These are phyloP conservation scores for Drosophila multiciliata DNA, from an alignment of 2,888 invertebrate species.

Conservation along the genomic window DNA sequence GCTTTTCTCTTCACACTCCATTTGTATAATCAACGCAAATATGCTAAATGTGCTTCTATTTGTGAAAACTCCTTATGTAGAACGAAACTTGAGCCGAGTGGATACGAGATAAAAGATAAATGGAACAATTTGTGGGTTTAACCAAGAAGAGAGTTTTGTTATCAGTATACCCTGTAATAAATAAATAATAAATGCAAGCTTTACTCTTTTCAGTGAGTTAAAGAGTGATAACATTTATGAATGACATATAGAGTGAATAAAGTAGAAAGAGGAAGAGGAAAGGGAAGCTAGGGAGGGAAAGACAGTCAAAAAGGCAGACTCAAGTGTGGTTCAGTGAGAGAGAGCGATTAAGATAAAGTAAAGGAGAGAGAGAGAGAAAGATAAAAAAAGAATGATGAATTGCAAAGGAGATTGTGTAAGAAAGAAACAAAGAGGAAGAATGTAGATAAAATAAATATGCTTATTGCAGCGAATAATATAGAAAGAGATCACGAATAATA, in stretches of 20 bases:
- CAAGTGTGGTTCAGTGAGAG: too few relatives aligned
- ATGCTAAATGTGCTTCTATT: constrained; percentile 1
- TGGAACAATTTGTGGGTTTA: constrained; percentile 1
- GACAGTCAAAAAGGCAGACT: not conserved
- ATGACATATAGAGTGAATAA: not conserved
- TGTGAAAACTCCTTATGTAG: not conserved
- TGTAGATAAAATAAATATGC: not conserved
- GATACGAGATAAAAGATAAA: not conserved
- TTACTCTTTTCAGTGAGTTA: not conserved
- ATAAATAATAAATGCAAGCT: not conserved
- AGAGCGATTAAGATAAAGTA: not conserved
- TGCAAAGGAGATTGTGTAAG: not conserved
- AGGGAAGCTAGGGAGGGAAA: not conserved
- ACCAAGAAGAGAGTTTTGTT: not conserved
- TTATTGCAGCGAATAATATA: not conserved
- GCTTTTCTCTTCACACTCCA: not conserved
- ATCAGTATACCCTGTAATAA: not conserved
- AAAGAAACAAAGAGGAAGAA: not conserved
- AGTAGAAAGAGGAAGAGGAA: not conserved
- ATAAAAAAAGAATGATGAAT: not conserved
- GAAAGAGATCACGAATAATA: not conserved
- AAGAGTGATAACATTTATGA: not conserved
- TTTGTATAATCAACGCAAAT: constrained; percentile 21
- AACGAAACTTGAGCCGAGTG: not conserved
- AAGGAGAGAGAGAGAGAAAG: not conserved